Evolutionary conservation across 2,113 vertebrate genomes (phyloP), one percentile per base, ranked within the genome.

Genomic region (Bambusicola thoracicus): DNA sequence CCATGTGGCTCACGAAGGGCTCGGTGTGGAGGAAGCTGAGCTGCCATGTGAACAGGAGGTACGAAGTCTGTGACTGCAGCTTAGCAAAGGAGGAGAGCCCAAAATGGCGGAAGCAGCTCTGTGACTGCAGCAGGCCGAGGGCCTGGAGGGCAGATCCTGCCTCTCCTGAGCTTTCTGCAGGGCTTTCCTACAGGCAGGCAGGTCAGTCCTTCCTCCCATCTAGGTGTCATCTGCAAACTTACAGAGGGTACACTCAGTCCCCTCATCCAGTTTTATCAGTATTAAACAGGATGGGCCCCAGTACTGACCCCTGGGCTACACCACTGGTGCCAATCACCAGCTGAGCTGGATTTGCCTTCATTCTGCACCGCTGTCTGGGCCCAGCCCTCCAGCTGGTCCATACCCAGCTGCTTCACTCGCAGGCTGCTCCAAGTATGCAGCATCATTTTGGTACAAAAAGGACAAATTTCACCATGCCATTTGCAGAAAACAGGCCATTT

Each of bases 91-190:
- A 24, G 49, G 11, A 56, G 44, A 82, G 4, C 36, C 55, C 51
- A 6, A 66, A 85, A 46, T 7, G 4, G 19, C 27, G 2, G n/a
- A 18, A 10, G 38, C 1, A 0, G 8, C 30, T 30, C 63, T 19
- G 77, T 1, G 3, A 5, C 58, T 32, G 32, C 36, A n/a, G 5
- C 1, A 4, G 19, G 20, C 43, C 34, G 16, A 55, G 21, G 8
- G 32, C 21, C 0, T 0, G 36, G 46, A 56, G 14, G 13, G 36
- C 24, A 58, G 41, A 29, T 53, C 51, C 12, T 8, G 48, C 48
- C 48, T 49, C 48, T 49, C 48, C 48, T 13, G 48, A 25, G 24
- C 48, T 49, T 24, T 49, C 48, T 49, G 48, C 48, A 49, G 48
- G 48, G 48, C 13, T 2, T 49, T 49, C 24, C 48, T 49, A 25